Evolutionary conservation across 2,113 vertebrate species (phyloP).

Genomic region (Hippocampus abdominalis): DNA sequence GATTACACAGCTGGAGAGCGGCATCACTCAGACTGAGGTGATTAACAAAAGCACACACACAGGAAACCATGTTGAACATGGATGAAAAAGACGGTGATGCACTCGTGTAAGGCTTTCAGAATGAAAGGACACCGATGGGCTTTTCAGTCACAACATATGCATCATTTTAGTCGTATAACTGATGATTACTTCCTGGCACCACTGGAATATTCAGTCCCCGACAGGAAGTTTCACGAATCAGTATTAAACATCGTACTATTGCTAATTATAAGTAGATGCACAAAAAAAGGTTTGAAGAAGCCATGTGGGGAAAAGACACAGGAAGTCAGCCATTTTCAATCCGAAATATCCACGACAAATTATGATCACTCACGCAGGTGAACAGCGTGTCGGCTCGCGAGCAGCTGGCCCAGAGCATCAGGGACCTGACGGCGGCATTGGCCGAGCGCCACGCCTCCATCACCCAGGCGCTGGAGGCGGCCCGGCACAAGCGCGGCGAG

Average conservation of each 20-base stretch:
- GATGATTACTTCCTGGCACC: too few species aligned
- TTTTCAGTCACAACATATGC: neutral
- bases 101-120: too few species aligned
- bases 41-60: conserved; percentile 14
- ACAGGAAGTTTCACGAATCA: neutral
- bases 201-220: neutral
- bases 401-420: conserved; percentile 84
- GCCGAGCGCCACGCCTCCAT: conserved; percentile 82
- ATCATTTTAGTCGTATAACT: neutral
- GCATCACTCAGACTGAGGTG: conserved; percentile 89
- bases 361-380: conserved; percentile 61
- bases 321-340: neutral
- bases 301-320: neutral
- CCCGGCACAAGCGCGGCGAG: conserved; percentile 81
- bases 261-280: neutral
- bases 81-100: conserved; percentile 1
- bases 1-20: conserved; percentile 89
- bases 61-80: conserved; percentile 4
- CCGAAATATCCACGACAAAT: neutral
- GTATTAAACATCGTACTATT: neutral
- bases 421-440: conserved; percentile 80
- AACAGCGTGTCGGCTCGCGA: conserved; percentile 87
- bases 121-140: neutral
- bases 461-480: conserved; percentile 81
- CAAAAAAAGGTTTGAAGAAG: neutral